Conservation (phyloP, 2,113 vertebrate species). For the Rhombomys opimus region DNA sequence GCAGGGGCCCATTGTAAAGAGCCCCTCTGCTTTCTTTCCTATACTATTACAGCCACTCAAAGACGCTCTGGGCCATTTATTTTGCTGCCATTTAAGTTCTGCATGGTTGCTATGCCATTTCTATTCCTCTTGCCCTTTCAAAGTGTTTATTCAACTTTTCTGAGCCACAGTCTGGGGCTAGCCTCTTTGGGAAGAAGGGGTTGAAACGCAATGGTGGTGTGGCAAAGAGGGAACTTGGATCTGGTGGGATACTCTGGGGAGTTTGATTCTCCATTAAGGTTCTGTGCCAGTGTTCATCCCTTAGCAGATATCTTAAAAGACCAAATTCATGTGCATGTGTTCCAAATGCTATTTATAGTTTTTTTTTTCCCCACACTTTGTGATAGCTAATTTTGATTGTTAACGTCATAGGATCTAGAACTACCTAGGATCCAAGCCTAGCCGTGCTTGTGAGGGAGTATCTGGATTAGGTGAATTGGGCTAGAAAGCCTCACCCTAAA, state of each 20-base stretch:
- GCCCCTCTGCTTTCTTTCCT: neutral
- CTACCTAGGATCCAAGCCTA: neutral
- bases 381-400: neutral
- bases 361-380: neutral
- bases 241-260: neutral
- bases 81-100: neutral
- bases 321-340: neutral
- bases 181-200: neutral
- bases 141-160: neutral
- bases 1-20: neutral
- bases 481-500: neutral
- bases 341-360: neutral
- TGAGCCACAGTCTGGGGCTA: neutral
- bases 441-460: neutral
- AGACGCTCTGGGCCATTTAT: neutral
- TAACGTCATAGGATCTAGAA: neutral
- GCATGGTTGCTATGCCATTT: neutral
- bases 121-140: conserved; percentile 14
- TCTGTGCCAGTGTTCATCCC: neutral
- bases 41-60: neutral
- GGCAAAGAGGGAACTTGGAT: neutral
- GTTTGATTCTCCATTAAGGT: neutral
- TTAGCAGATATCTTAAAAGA: neutral
- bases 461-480: too few species aligned
- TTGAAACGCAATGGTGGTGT: neutral